Percentiles rank a stretch among this genome's conserved stretches.
Evolutionary conservation across 2,888 invertebrate species (phyloP).

Genomic region (Mesorhabditis sp.): DNA sequence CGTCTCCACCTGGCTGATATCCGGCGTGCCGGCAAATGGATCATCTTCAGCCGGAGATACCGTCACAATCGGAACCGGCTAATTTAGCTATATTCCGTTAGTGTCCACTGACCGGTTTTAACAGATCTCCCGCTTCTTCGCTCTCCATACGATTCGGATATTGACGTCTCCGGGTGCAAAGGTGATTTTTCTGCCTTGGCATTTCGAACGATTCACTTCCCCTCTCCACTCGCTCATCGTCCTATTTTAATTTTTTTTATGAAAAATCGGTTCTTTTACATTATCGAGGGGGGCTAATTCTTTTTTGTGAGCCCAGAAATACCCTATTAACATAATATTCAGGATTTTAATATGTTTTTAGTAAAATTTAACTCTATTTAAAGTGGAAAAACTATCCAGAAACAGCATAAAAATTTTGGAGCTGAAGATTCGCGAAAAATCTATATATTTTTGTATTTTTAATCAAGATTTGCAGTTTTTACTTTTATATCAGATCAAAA

Average conservation of each 20-base stretch:
- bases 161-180: background rate
- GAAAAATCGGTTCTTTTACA: too few species aligned
- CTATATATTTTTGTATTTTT: background rate
- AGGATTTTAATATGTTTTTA: too few species aligned
- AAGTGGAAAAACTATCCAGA: too few species aligned
- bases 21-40: constrained; percentile 32
- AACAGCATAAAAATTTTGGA: too few species aligned
- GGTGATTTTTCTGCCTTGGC: background rate
- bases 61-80: constrained; percentile 22
- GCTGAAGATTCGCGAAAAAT: background rate
- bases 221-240: background rate
- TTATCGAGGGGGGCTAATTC: too few species aligned
- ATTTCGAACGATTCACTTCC: constrained; percentile 4
- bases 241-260: background rate
- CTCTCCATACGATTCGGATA: constrained; percentile 9
- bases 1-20: constrained; percentile 23
- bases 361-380: too few species aligned
- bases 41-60: constrained; percentile 34
- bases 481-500: too few species aligned
- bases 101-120: constrained; percentile 11
- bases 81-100: background rate
- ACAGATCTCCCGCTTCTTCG: constrained; percentile 20
- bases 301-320: too few species aligned
- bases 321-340: too few species aligned
- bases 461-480: too few species aligned